Percentiles rank a stretch among this genome's conserved stretches.
These are phyloP conservation scores for Eclectus roratus DNA, from an alignment of 2,113 vertebrate genomes.

Conservation along the genomic window DNA sequence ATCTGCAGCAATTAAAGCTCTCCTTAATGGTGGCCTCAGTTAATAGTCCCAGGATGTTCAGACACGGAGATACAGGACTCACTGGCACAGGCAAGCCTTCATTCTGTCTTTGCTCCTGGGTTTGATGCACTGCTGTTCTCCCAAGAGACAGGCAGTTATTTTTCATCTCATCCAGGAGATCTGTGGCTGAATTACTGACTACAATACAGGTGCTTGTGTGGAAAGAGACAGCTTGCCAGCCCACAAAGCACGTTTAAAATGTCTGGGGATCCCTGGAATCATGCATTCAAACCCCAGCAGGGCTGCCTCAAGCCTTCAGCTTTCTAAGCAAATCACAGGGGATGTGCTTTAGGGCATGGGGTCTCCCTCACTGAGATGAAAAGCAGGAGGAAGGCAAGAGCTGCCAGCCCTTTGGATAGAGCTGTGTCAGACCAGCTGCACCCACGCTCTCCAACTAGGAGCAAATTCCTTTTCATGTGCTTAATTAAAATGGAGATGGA, in stretches of 20 bases:
- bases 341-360: neutral
- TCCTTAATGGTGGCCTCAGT: neutral
- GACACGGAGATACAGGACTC: neutral
- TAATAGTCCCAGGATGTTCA: neutral
- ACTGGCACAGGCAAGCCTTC: neutral
- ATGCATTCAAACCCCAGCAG: neutral
- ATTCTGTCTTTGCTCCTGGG: neutral
- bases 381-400: neutral
- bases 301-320: neutral
- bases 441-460: neutral
- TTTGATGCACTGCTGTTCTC: neutral
- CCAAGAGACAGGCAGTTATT: neutral
- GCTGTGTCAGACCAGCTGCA: neutral
- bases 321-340: neutral
- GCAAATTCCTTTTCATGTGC: neutral
- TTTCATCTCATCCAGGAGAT: neutral
- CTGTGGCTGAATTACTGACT: neutral
- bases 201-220: neutral
- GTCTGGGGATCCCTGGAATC: neutral
- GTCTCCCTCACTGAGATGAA: neutral
- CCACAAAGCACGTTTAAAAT: neutral
- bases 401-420: neutral
- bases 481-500: neutral
- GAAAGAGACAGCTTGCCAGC: neutral
- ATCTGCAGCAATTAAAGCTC: neutral